Evolutionary conservation across 2,888 invertebrate species (phyloP).

Genomic region (Scaptomyza cyrtandrae): DNA sequence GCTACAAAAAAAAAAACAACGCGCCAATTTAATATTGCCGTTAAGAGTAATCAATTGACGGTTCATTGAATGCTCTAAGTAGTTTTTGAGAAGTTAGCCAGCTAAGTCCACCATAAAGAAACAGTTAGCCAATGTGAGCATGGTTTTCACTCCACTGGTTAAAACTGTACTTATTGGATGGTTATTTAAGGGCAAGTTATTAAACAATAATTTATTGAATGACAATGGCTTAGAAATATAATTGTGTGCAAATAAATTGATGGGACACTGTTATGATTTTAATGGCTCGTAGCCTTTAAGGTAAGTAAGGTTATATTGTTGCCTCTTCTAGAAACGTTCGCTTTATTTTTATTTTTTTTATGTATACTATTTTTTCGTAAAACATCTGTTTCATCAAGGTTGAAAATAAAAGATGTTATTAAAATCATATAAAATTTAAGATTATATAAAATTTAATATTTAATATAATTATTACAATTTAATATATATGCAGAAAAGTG

Average conservation of each 20-base stretch:
- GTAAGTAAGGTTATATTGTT: no score
- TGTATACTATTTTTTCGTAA: no score
- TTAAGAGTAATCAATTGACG: conserved; percentile 59
- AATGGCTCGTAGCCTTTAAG: no score
- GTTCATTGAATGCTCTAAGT: conserved; percentile 55
- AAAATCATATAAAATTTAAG: no score
- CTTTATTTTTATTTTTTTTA: no score
- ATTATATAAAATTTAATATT: no score
- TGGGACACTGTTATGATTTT: no score
- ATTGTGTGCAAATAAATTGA: neutral
- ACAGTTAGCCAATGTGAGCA: conserved; percentile 22
- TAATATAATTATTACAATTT: no score
- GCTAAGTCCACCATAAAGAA: conserved; percentile 17
- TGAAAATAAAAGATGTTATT: no score
- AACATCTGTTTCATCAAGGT: no score
- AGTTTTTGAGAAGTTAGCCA: conserved; percentile 14
- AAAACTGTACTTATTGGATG: neutral
- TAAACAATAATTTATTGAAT: neutral
- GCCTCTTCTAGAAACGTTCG: no score
- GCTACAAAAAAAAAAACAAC: conserved; percentile 11
- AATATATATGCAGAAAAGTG: no score
- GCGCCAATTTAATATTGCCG: conserved; percentile 57
- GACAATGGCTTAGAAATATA: neutral
- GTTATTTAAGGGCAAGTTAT: conserved; percentile 2
- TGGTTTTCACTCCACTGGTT: neutral